Conservation (phyloP, 30 jellyfish, hydroid and myxozoan species). For the Hydractinia echinata region DNA sequence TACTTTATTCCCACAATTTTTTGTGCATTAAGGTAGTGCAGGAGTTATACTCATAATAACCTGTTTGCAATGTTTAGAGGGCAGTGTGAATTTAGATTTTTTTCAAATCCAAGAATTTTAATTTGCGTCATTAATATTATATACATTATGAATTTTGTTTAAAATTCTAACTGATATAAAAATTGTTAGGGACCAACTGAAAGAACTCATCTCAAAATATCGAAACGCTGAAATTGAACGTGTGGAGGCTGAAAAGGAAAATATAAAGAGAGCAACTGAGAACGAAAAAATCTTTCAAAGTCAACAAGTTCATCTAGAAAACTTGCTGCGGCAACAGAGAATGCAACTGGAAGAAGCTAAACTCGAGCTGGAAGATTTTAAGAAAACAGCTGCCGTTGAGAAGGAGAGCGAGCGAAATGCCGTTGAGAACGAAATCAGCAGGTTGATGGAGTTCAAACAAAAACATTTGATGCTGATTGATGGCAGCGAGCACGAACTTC, state of each 20-base stretch:
- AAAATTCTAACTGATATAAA: neutral
- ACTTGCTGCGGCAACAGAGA: slow-evolving; percentile 13
- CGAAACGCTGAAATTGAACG: slow-evolving; percentile 60
- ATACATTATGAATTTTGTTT: too few relatives aligned
- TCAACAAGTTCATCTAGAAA: slow-evolving; percentile 31
- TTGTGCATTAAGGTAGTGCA: too few relatives aligned
- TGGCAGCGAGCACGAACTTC: slow-evolving; percentile 46
- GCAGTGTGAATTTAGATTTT: too few relatives aligned
- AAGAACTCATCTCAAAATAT: slow-evolving; percentile 53
- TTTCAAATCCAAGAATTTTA: too few relatives aligned
- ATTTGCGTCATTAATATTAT: too few relatives aligned
- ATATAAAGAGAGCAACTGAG: slow-evolving; percentile 28
- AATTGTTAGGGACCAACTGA: slow-evolving; percentile 44
- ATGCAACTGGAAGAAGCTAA: slow-evolving; percentile 19
- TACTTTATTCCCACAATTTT: too few relatives aligned
- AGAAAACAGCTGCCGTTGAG: slow-evolving; percentile 34
- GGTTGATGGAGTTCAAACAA: slow-evolving; percentile 37
- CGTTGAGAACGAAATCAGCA: slow-evolving; percentile 51
- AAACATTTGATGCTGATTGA: slow-evolving; percentile 15
- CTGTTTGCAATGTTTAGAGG: too few relatives aligned
- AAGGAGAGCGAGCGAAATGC: slow-evolving; percentile 46
- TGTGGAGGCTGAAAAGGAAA: slow-evolving; percentile 51
- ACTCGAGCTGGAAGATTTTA: slow-evolving; percentile 27
- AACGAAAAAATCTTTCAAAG: slow-evolving; percentile 28
- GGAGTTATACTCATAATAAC: too few relatives aligned